Percentiles rank a stretch among this genome's conserved stretches.
phyloP scores from a whole-genome alignment of 1,140 invertebrate species.

The Pectinophora gossypiella region DNA sequence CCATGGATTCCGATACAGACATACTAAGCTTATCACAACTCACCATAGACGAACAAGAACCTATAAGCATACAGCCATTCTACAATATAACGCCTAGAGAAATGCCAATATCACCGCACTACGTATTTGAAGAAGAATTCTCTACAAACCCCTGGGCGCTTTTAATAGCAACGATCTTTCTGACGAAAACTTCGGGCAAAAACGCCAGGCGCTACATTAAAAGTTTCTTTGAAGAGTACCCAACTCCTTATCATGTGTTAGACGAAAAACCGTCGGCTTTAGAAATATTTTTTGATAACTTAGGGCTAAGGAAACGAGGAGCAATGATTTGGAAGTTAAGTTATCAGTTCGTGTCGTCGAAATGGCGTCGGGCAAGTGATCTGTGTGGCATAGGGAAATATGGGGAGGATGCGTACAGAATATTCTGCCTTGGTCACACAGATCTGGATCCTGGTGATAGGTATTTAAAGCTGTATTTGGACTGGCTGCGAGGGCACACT shows the following conservation, averaged over 20 bases:
- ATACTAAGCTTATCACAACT: conserved; percentile 53
- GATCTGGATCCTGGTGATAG: conserved; percentile 73
- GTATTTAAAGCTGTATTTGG: conserved; percentile 74
- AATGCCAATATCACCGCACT: conserved; percentile 72
- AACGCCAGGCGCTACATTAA: conserved; percentile 65
- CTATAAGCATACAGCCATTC: conserved; percentile 43
- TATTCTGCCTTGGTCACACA: conserved; percentile 75
- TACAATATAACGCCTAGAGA: conserved; percentile 61
- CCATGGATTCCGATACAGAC: conserved; percentile 40
- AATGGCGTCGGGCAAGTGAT: conserved; percentile 75
- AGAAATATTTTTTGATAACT: conserved; percentile 69
- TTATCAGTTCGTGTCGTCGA: conserved; percentile 73
- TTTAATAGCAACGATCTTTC: conserved; percentile 75
- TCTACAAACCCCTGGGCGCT: conserved; percentile 74
- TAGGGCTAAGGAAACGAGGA: conserved; percentile 69
- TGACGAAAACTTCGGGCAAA: conserved; percentile 74
- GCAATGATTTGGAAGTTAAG: conserved; percentile 75
- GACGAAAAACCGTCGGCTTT: conserved; percentile 48
- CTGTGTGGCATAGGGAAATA: conserved; percentile 76
- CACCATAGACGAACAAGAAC: conserved; percentile 49
- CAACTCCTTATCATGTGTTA: conserved; percentile 68
- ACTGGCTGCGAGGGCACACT: conserved; percentile 67
- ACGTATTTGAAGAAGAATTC: conserved; percentile 74
- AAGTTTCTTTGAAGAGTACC: conserved; percentile 69
- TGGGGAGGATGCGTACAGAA: conserved; percentile 75